Evolutionary conservation across 1,140 invertebrate genomes (phyloP), one percentile per base, ranked within the genome.

Genomic region (Caenorhabditis briggsae): DNA sequence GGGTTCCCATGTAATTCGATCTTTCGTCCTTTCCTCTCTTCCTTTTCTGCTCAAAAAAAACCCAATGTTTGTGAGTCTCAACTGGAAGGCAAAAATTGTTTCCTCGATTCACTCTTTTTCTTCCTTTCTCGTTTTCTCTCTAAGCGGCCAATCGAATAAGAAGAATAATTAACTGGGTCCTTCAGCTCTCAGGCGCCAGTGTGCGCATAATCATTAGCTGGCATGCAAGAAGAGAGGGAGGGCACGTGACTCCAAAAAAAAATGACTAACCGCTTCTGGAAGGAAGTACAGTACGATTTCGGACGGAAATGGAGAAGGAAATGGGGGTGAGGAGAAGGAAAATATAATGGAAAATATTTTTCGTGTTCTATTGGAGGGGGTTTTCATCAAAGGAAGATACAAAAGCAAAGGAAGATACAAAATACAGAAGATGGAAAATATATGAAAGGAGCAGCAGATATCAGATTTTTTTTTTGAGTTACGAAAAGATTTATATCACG

Each of bases 161-260:
- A 78, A 78, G 70, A 78, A 78, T 78, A 78, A 78, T 78, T 78
- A 78, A 78, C 70, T 50, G 70, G 70, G 46, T 50, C 70, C 46
- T 78, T 41, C 43, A n/a, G 41, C 18, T 64, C 33, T 64, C 33
- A 25, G 16, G 18, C 58, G 33, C 33, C 61, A 70, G 43, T 70
- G 64, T 70, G 64, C 11, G 64, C 64, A 70, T 70, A 70, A 70
- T 70, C 64, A 70, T 70, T 70, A 43, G n/a, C 33, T 70, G 41
- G 41, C 64, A 70, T 70, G 64, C 64, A 70, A 70, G 41, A 70
- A 33, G 64, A 33, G 33, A 33, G 3, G 3, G 33, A 33, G 33
- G 33, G 16, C 64, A 43, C 41, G 64, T 43, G 64, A 70, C 64
- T 64, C 18, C 7, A 8, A 64, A 64, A 18, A 18, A 18, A 70